phyloP scores from a whole-genome alignment of 2,113 vertebrate species.

The Mandrillus leucophaeus region DNA sequence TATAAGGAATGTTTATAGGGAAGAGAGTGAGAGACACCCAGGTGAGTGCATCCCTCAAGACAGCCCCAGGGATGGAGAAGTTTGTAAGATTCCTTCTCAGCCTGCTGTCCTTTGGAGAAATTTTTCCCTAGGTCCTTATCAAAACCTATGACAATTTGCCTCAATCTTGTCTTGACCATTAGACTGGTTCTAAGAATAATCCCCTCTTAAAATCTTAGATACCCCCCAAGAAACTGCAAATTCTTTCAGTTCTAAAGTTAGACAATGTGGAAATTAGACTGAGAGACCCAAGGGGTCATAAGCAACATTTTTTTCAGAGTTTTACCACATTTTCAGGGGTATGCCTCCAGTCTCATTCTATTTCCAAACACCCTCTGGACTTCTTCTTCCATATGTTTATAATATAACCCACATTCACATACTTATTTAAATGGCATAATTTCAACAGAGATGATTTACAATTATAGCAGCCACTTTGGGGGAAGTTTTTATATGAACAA shows the following conservation, averaged over 20 bases:
- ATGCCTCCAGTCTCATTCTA: not conserved
- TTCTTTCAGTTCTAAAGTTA: not conserved
- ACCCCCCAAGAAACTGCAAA: not conserved
- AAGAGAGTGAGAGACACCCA: not conserved
- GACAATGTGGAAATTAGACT: not conserved
- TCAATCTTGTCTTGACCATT: not conserved
- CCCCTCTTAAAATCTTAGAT: not conserved
- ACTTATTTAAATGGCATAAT: not conserved
- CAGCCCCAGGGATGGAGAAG: not conserved
- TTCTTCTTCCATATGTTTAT: not conserved
- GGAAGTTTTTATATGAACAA: not conserved
- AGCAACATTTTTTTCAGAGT: not conserved
- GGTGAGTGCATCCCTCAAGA: not conserved
- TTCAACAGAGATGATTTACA: not conserved
- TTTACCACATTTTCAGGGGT: not conserved
- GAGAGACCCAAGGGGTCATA: not conserved
- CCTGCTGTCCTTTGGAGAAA: not conserved
- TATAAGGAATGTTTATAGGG: not conserved
- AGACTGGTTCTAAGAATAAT: not conserved
- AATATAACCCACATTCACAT: not conserved
- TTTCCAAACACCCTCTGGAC: not conserved
- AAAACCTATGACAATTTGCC: not conserved
- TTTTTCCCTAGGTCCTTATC: not conserved
- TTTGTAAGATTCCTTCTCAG: not conserved
- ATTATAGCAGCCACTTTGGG: not conserved